These are phyloP conservation scores for Scortum barcoo DNA, from an alignment of 2,113 vertebrate species.

Conservation along the genomic window DNA sequence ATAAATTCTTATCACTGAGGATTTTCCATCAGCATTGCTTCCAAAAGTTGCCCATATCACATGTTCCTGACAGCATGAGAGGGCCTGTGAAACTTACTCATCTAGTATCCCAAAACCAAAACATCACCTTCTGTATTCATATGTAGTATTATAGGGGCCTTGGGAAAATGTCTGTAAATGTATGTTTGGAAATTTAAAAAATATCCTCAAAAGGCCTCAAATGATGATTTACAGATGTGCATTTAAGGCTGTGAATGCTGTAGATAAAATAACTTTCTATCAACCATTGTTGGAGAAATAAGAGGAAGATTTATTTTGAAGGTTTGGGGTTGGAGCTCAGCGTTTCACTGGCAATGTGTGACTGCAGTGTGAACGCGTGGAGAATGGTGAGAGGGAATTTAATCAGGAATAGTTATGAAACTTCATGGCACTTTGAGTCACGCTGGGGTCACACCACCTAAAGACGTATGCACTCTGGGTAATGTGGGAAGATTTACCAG, in stretches of 20 bases:
- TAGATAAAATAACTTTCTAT: slow-evolving; percentile 35
- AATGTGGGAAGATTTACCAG: slow-evolving; percentile 36
- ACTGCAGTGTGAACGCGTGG: neutral
- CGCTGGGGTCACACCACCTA: slow-evolving; percentile 25
- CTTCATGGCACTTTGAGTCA: slow-evolving; percentile 35
- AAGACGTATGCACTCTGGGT: slow-evolving; percentile 18
- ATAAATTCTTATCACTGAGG: neutral
- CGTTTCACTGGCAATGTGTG: neutral
- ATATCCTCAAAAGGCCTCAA: slow-evolving; percentile 30
- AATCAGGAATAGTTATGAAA: neutral
- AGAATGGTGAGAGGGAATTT: neutral
- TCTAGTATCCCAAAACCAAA: slow-evolving; percentile 38
- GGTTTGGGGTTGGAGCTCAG: neutral
- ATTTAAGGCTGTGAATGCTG: slow-evolving; percentile 52
- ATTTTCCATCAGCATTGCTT: slow-evolving; percentile 34
- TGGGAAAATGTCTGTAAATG: neutral
- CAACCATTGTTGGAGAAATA: neutral
- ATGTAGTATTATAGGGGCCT: neutral
- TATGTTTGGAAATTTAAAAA: neutral
- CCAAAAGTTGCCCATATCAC: slow-evolving; percentile 25
- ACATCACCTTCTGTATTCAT: slow-evolving; percentile 12
- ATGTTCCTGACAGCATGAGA: slow-evolving; percentile 26
- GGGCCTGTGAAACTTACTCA: slow-evolving; percentile 23
- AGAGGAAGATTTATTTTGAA: neutral
- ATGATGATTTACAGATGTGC: neutral